phyloP scores from a whole-genome alignment of 2,113 vertebrate genomes.

The Callipepla californica region DNA sequence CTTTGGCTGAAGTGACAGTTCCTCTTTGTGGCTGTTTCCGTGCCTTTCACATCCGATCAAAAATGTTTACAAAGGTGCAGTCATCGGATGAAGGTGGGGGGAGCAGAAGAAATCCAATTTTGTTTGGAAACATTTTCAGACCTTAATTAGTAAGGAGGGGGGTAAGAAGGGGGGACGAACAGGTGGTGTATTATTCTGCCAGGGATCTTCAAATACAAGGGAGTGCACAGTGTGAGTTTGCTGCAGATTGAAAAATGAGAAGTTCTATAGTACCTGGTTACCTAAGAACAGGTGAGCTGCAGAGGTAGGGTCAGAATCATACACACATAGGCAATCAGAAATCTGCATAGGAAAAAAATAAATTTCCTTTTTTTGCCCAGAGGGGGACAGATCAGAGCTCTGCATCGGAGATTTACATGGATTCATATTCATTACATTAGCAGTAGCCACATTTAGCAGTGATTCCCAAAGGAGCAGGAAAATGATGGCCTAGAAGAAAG shows the following conservation, averaged over 20 bases:
- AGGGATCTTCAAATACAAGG: slow-evolving; percentile 62
- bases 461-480: slow-evolving; percentile 67
- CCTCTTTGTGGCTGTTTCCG: slow-evolving; percentile 11
- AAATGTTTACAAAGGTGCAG: slow-evolving; percentile 64
- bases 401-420: slow-evolving; percentile 57
- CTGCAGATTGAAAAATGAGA: slow-evolving; percentile 66
- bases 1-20: slow-evolving; percentile 23
- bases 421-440: slow-evolving; percentile 74
- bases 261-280: slow-evolving; percentile 32
- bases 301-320: background rate
- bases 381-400: slow-evolving; percentile 50
- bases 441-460: slow-evolving; percentile 67
- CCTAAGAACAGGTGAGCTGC: slow-evolving; percentile 44
- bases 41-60: slow-evolving; percentile 40
- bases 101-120: slow-evolving; percentile 64
- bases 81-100: slow-evolving; percentile 14
- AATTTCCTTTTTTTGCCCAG: slow-evolving; percentile 24
- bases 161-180: slow-evolving; percentile 46
- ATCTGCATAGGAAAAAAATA: slow-evolving; percentile 31
- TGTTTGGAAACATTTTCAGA: slow-evolving; percentile 72
- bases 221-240: slow-evolving; percentile 29
- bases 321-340: background rate
- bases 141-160: slow-evolving; percentile 70
- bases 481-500: slow-evolving; percentile 75
- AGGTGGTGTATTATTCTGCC: slow-evolving; percentile 76